These are phyloP conservation scores for Aleiodes sp. DNA, from an alignment of 1,140 invertebrate species.

Conservation along the genomic window DNA sequence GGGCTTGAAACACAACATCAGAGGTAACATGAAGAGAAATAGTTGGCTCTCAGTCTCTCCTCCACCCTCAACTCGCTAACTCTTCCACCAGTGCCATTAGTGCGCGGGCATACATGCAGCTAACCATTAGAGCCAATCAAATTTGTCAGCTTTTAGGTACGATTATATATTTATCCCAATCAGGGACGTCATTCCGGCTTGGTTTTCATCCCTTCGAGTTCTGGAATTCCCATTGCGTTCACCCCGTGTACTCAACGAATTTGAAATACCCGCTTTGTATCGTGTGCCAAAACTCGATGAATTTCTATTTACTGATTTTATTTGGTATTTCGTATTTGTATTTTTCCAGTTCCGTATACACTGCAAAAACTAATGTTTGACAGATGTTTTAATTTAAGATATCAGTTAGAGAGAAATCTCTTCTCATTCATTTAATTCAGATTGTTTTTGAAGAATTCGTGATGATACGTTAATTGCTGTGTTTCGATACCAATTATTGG, in stretches of 20 bases:
- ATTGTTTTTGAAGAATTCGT: conserved; percentile 28
- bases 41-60: conserved; percentile 3
- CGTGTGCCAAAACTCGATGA: background rate
- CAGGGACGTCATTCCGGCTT: conserved; percentile 32
- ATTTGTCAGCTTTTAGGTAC: conserved; percentile 48
- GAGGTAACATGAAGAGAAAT: conserved; percentile 14
- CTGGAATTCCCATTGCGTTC: background rate
- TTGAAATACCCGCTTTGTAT: background rate
- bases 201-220: conserved; percentile 3
- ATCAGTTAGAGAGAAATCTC: background rate
- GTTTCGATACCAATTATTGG: conserved; percentile 42
- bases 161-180: conserved; percentile 48
- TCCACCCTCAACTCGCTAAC: no score
- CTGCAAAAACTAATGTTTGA: no score
- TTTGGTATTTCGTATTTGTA: no score
- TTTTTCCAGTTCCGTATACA: no score
- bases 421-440: background rate
- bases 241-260: background rate
- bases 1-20: background rate
- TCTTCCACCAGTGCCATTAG: no score
- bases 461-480: conserved; percentile 44
- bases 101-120: conserved; percentile 27
- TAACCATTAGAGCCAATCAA: conserved; percentile 44
- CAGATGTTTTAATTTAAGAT: no score
- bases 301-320: no score